Evolutionary conservation across 2,113 vertebrate species (phyloP), one percentile per base, ranked within the genome.

Genomic region (Caloenas nicobarica): DNA sequence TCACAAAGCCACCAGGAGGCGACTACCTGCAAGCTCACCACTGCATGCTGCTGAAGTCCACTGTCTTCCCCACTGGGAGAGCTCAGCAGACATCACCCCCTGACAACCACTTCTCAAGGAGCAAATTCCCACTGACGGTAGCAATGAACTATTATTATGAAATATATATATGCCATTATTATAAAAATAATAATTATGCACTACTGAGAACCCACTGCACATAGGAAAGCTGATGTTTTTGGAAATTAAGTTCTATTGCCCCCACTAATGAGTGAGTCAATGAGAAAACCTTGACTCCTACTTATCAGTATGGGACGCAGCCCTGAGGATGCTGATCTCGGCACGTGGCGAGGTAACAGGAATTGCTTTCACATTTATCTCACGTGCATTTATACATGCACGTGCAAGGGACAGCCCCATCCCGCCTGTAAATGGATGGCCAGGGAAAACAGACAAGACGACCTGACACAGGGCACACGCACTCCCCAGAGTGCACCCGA

Each of bases 291-390:
- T 10, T 14, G 31, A 87, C 28, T 40, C 10, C 19, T 36, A 31
- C 44, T 33, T 25, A 17, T n/a, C 66, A 77, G 53, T 17, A 29
- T 6, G 31, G 40, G 36, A 26, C 13, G 40, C 10, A 81, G 38
- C 28, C 68, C 29, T 23, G 33, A 79, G 51, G 26, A 61, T 16
- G 29, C 16, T 51, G 33, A 56, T 42, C 13, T 56, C 58, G 34
- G 44, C 40, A 60, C 11, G 3, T 1, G 6, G 15, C 0, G 0
- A 79, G 9, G 31, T 44, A 79, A 62, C 7, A 7, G 14, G 56
- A 86, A 73, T 13, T 81, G 50, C 40, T 34, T 73, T 53, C 13
- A 8, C 17, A 16, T 91, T 80, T 64, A 76, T 34, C 34, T 92
- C 58, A 28, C 0, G 0, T 5, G 31, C 54, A 77, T 70, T 73